A percentile compares a stretch with the other conserved stretches of the same genome.
Evolutionary conservation across 2,113 vertebrate species (phyloP).

Genomic region (Dicentrarchus labrax): DNA sequence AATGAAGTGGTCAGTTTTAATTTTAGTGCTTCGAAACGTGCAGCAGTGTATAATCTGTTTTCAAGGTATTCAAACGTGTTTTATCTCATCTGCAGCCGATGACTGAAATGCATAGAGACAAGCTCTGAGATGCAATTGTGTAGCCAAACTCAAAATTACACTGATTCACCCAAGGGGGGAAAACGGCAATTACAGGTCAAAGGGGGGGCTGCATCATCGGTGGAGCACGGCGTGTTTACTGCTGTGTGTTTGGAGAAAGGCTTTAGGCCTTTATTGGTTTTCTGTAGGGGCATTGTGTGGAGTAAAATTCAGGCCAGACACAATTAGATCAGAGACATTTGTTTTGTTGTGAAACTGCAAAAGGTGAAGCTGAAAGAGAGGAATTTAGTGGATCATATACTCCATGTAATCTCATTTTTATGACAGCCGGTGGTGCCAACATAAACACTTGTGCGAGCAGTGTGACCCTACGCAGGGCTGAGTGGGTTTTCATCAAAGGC

Average conservation of each 20-base stretch:
- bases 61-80: conserved; percentile 38
- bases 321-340: conserved; percentile 51
- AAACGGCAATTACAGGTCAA: conserved; percentile 52
- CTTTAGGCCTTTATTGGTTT: conserved; percentile 52
- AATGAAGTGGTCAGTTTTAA: conserved; percentile 42
- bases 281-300: conserved; percentile 21
- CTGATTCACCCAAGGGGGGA: conserved; percentile 39
- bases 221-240: conserved; percentile 43
- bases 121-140: conserved; percentile 8
- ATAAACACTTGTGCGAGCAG: conserved; percentile 30
- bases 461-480: conserved; percentile 9
- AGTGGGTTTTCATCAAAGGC: conserved; percentile 24
- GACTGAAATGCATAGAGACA: conserved; percentile 43
- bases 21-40: background rate
- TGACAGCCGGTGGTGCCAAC: conserved; percentile 34
- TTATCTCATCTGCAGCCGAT: conserved; percentile 5
- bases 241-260: conserved; percentile 27
- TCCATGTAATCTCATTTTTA: conserved; percentile 42
- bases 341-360: conserved; percentile 27
- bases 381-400: conserved; percentile 42
- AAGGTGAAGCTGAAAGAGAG: conserved; percentile 42
- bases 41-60: conserved; percentile 17
- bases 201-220: conserved; percentile 11
- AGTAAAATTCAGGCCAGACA: conserved; percentile 38
- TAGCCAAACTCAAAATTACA: conserved; percentile 42